phyloP scores from a whole-genome alignment of 2,797 vertebrate genomes.

The Zenarchopterus dispar region DNA sequence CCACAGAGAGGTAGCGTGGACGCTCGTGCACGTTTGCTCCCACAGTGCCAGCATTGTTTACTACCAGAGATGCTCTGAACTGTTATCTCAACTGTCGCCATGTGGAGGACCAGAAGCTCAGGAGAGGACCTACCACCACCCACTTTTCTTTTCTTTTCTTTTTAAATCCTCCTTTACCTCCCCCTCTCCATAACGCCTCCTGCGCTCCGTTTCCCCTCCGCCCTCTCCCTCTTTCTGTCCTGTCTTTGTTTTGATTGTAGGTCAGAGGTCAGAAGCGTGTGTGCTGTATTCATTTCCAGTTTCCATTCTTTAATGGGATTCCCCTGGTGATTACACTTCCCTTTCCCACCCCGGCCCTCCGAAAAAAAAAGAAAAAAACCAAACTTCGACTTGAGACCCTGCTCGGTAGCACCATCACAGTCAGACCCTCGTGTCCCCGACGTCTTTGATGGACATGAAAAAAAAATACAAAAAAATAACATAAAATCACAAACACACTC shows the following conservation, averaged over 20 bases:
- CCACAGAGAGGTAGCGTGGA: slow-evolving; percentile 75
- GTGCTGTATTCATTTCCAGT: slow-evolving; percentile 75
- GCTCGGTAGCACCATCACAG: neutral
- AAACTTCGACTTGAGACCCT: neutral
- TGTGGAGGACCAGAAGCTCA: slow-evolving; percentile 19
- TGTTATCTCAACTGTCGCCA: slow-evolving; percentile 26
- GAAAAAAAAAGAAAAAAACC: neutral
- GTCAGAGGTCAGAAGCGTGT: slow-evolving; percentile 63
- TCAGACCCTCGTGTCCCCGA: neutral
- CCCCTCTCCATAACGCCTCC: neutral
- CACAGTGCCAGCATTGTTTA: slow-evolving; percentile 4
- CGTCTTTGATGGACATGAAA: slow-evolving; percentile 12
- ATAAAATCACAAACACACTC: neutral
- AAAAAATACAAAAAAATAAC: neutral
- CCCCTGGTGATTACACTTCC: slow-evolving; percentile 65
- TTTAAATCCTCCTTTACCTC: neutral
- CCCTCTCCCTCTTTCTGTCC: slow-evolving; percentile 39
- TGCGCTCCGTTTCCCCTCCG: slow-evolving; percentile 18
- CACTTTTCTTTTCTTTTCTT: neutral
- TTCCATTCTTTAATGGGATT: slow-evolving; percentile 74
- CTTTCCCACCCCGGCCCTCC: slow-evolving; percentile 68
- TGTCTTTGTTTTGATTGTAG: slow-evolving; percentile 74
- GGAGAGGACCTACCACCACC: neutral
- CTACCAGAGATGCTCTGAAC: slow-evolving; percentile 30
- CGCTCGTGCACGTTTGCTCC: too few relatives aligned